Percentiles rank a stretch among this genome's conserved stretches.
Evolutionary conservation across 1,140 invertebrate genomes (phyloP).

Genomic region (Drosophila bipectinata): DNA sequence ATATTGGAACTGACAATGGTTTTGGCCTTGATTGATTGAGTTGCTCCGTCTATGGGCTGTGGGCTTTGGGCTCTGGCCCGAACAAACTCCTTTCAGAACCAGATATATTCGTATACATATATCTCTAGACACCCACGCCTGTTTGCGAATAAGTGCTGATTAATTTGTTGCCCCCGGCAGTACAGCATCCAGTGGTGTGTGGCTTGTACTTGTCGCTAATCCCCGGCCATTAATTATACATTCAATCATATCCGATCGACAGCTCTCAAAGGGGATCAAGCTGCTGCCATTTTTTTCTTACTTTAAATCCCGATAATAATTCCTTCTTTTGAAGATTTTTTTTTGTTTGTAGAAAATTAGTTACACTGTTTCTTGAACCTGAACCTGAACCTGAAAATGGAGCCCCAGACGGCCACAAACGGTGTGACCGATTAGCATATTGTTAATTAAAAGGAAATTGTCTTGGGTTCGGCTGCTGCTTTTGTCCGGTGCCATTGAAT

Average conservation of each 20-base stretch:
- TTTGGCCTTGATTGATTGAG: constrained; percentile 34
- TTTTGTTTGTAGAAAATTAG: constrained; percentile 22
- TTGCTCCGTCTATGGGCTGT: constrained; percentile 3
- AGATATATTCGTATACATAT: constrained; percentile 24
- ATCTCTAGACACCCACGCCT: constrained; percentile 63
- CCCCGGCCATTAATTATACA: constrained; percentile 72
- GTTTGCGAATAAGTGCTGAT: constrained; percentile 55
- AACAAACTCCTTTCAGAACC: constrained; percentile 58
- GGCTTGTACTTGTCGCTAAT: constrained; percentile 72
- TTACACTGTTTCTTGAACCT: constrained; percentile 55
- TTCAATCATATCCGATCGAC: constrained; percentile 74
- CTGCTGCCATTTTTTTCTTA: constrained; percentile 14
- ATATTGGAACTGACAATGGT: constrained; percentile 14
- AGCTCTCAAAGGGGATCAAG: constrained; percentile 28
- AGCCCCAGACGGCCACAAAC: constrained; percentile 1
- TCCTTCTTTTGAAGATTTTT: constrained; percentile 39
- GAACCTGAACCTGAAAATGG: constrained; percentile 22
- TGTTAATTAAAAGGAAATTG: constrained; percentile 52
- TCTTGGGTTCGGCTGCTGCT: constrained; percentile 17
- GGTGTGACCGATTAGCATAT: constrained; percentile 37
- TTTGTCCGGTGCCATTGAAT: constrained; percentile 12
- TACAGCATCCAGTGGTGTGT: constrained; percentile 66
- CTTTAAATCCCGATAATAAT: constrained; percentile 43
- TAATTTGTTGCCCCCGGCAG: constrained; percentile 64
- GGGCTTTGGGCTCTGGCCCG: neutral